These are phyloP conservation scores for Drosophila triauraria DNA, from an alignment of 1,140 invertebrate genomes.

Conservation along the genomic window DNA sequence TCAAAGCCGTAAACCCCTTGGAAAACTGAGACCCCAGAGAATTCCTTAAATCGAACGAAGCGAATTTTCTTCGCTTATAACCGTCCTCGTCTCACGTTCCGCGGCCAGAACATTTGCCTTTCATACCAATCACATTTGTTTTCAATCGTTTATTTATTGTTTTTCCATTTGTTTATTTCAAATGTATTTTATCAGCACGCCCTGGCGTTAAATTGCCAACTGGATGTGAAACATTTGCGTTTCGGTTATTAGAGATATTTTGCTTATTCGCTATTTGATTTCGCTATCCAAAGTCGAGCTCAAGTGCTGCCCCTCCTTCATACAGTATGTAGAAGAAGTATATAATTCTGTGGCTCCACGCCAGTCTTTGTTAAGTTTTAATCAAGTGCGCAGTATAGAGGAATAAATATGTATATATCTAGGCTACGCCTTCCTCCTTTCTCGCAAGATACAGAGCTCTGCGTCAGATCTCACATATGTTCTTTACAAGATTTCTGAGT, in stretches of 20 bases:
- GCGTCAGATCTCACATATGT: not conserved
- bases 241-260: slow-evolving; percentile 16
- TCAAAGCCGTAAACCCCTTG: slow-evolving; percentile 6
- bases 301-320: not conserved
- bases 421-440: not conserved
- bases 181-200: slow-evolving; percentile 34
- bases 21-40: slow-evolving; percentile 1
- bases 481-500: not conserved
- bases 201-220: slow-evolving; percentile 31
- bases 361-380: slow-evolving; percentile 34
- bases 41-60: not conserved
- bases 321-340: not conserved
- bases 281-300: slow-evolving; percentile 39
- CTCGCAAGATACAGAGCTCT: not conserved
- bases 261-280: slow-evolving; percentile 28
- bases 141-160: slow-evolving; percentile 35
- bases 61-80: slow-evolving; percentile 8
- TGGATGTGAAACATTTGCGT: slow-evolving; percentile 38
- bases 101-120: slow-evolving; percentile 26
- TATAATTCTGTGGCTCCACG: not conserved
- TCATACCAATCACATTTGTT: slow-evolving; percentile 20
- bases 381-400: slow-evolving; percentile 45
- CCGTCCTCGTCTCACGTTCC: slow-evolving; percentile 12
- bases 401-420: not conserved
- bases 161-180: slow-evolving; percentile 14